Evolutionary conservation across 2,113 vertebrate genomes (phyloP), one percentile per base, ranked within the genome.

Genomic region (Eonycteris spelaea): DNA sequence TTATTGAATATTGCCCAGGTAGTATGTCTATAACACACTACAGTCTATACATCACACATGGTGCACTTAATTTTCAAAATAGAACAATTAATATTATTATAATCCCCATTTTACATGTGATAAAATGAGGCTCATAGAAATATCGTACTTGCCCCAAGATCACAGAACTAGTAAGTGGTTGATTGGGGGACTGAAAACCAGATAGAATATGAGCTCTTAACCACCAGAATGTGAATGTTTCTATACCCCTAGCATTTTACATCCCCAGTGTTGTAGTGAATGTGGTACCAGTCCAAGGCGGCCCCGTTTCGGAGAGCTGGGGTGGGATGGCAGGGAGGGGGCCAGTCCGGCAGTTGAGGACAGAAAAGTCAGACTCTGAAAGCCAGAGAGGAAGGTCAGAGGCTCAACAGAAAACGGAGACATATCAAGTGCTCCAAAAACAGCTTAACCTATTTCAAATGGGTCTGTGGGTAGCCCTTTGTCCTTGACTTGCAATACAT

Each of bases 251-350:
- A 55, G 86, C 94, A 90, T 43, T 38, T 7, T 14, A n/a, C 3
- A 40, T 18, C 21, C 3, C 6, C 53, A 5, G 24, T 0, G 2
- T 12, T n/a, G 30, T 15, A 13, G 4, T 77, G 82, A 71, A 43
- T 1, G 8, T 4, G 33, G 18, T 2, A 18, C 51, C 33, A 16
- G 30, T 63, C n/a, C 70, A 45, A 12, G 38, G 67, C 2, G 48
- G 61, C 4, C 4, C 26, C 22, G 77, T 24, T 30, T 63, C 59
- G 8, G 16, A 3, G 16, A 83, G 5, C 6, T 65, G 28, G 24
- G 24, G 1, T 2, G 1, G 19, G 21, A 18, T 65, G 33, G 15
- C 59, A 43, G 30, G 4, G 3, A 35, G 28, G 4, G 6, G 4
- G 7, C 22, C 22, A 86, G 59, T 18, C 67, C 30, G 61, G n/a